phyloP scores from a whole-genome alignment of 2,113 vertebrate species.

The Cynocephalus volans region DNA sequence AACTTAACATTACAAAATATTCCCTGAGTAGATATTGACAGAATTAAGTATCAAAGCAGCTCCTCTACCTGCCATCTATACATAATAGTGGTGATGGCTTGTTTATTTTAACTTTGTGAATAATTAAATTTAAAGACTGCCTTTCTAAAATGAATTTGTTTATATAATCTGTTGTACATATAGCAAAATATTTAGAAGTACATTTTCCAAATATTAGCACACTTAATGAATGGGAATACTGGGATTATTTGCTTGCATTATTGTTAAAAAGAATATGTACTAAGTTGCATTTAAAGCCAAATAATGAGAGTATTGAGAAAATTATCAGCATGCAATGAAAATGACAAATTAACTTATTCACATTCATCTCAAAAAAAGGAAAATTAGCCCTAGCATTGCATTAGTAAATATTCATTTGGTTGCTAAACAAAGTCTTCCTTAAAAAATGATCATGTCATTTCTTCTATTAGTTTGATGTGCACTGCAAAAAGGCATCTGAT shows the following conservation, averaged over 20 bases:
- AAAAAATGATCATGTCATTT: neutral
- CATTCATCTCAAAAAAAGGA: neutral
- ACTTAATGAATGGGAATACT: neutral
- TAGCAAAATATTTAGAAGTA: neutral
- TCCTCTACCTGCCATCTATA: neutral
- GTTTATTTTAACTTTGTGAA: neutral
- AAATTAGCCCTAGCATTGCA: neutral
- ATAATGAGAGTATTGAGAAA: neutral
- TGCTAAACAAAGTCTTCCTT: neutral
- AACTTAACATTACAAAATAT: neutral
- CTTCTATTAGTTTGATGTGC: neutral
- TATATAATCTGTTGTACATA: neutral
- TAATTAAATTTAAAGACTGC: neutral
- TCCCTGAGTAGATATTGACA: neutral
- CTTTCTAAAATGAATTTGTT: neutral
- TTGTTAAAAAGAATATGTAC: neutral
- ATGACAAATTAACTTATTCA: neutral
- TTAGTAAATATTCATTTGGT: neutral
- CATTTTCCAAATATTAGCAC: neutral
- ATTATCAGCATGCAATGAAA: neutral
- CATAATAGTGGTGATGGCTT: neutral
- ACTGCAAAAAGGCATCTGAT: neutral
- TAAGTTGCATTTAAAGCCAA: neutral
- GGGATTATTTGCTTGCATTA: neutral
- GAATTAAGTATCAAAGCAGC: neutral